Evolutionary conservation across 2,888 invertebrate species (phyloP), one percentile per base, ranked within the genome.

Genomic region (Cerceris rybyensis): DNA sequence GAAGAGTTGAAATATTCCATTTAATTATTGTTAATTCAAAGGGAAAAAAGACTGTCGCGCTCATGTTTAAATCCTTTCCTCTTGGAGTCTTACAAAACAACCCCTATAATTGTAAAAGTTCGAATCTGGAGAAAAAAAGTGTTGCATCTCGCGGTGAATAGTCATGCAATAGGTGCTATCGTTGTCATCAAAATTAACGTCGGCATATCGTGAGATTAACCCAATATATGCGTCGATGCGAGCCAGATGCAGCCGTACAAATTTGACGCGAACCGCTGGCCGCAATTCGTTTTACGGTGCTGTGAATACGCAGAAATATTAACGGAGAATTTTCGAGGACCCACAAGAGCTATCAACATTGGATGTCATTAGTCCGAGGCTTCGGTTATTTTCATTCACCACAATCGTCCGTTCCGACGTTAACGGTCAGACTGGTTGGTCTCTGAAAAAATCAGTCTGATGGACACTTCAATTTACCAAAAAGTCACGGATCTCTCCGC

Each of bases 241-340:
- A 46, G 17, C 43, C 46, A 13, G 41, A 57, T 14, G 68, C 42
- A 64, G 70, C 73, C 16, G 59, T 13, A 68, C 17, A 65, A 76
- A 72, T 72, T 67, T 58, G 58, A 52, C 67, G 67, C 63, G 50
- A 73, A 64, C 68, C 75, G 11, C 68, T 60, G 52, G 41, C 73
- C 68, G n/a, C 67, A 59, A 43, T 28, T 49, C 42, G 64, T 76
- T 73, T 64, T 68, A 52, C 43, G 60, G 71, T 52, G 67, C 58
- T 64, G 46, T 28, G 16, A 52, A 16, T 50, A 67, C 61, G 61
- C 54, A 43, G 60, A 28, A 66, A 75, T 75, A 75, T 70, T 52
- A 46, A 50, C 64, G 43, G 49, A 42, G 68, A 68, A 73, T 76
- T 68, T 73, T 73, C 67, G 59, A 67, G 16, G 72, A 49, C 6